Evolutionary conservation across 64 coral and sea anemone genomes (phyloP).

Genomic region (Montipora sp.): DNA sequence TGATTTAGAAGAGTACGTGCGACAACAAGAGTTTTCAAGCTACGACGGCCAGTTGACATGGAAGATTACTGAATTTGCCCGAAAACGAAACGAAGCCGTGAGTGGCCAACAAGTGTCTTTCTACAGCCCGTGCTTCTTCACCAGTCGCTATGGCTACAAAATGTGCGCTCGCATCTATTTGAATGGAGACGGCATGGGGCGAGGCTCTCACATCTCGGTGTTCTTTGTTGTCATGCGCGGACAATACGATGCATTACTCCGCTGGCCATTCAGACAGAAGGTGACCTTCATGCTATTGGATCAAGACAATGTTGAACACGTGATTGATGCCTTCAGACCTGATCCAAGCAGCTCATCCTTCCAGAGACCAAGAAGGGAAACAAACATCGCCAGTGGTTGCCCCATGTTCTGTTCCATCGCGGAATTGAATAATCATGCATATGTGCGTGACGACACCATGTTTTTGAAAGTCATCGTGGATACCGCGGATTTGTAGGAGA

Average conservation of each 20-base stretch:
- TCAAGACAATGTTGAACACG: slow-evolving; percentile 30
- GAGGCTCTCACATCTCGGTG: slow-evolving; percentile 4
- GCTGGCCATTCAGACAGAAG: slow-evolving; percentile 49
- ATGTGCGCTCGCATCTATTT: slow-evolving; percentile 19
- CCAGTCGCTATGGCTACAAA: slow-evolving; percentile 24
- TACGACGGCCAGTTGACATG: slow-evolving; percentile 12
- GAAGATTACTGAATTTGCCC: slow-evolving; percentile 8
- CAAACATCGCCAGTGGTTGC: slow-evolving; percentile 28
- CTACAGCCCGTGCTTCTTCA: slow-evolving; percentile 28
- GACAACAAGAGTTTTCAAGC: slow-evolving; percentile 34
- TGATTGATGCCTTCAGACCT: slow-evolving; percentile 44
- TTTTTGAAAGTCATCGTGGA: slow-evolving; percentile 23
- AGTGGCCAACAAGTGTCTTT: neutral
- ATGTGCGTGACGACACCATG: slow-evolving; percentile 32
- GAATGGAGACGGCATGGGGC: slow-evolving; percentile 32
- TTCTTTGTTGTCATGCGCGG: slow-evolving; percentile 33
- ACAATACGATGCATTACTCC: neutral
- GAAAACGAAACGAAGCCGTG: slow-evolving; percentile 9
- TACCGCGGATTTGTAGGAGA: neutral
- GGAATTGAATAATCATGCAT: slow-evolving; percentile 20
- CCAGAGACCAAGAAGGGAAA: slow-evolving; percentile 23
- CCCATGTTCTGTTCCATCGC: slow-evolving; percentile 28
- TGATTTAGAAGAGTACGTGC: slow-evolving; percentile 30
- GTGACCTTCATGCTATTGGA: slow-evolving; percentile 34
- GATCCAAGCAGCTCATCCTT: slow-evolving; percentile 38